Conservation (phyloP, 2,797 vertebrate genomes). For the Gallirallus australis region DNA sequence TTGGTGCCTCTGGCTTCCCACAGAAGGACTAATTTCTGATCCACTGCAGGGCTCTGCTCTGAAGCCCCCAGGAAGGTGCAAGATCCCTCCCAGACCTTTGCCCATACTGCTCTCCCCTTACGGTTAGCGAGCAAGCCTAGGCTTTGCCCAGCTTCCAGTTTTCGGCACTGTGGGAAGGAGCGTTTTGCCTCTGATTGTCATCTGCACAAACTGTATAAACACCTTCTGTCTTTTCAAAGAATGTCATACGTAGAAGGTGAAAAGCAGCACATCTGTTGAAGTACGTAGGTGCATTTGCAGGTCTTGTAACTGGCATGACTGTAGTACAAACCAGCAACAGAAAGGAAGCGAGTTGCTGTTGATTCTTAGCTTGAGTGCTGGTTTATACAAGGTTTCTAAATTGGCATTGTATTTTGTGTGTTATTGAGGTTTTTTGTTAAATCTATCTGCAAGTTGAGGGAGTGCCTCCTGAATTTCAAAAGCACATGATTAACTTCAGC, state of each 20-base stretch:
- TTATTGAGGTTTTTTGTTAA: not conserved
- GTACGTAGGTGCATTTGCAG: not conserved
- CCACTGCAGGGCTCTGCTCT: not conserved
- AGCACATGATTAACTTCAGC: not conserved
- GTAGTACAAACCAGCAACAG: not conserved
- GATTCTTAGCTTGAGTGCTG: not conserved
- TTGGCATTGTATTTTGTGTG: not conserved
- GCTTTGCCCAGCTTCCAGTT: not conserved
- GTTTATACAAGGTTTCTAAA: not conserved
- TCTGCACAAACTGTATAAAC: not conserved
- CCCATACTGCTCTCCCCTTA: not conserved
- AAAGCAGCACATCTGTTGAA: not conserved
- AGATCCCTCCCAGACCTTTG: not conserved
- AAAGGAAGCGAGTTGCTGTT: not conserved
- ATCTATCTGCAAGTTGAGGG: not conserved
- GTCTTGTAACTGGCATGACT: not conserved
- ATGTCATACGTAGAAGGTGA: not conserved
- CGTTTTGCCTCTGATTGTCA: not conserved
- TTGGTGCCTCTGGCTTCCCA: not conserved
- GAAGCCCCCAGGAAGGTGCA: not conserved
- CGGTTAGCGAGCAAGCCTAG: not conserved
- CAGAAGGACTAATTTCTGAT: not conserved
- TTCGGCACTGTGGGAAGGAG: not conserved
- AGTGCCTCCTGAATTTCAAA: conserved; percentile 7
- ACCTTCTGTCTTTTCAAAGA: not conserved